A percentile compares a stretch with the other conserved stretches of the same genome.
Conservation (phyloP, 2,797 vertebrate species). For the Lacerta bilineata region DNA sequence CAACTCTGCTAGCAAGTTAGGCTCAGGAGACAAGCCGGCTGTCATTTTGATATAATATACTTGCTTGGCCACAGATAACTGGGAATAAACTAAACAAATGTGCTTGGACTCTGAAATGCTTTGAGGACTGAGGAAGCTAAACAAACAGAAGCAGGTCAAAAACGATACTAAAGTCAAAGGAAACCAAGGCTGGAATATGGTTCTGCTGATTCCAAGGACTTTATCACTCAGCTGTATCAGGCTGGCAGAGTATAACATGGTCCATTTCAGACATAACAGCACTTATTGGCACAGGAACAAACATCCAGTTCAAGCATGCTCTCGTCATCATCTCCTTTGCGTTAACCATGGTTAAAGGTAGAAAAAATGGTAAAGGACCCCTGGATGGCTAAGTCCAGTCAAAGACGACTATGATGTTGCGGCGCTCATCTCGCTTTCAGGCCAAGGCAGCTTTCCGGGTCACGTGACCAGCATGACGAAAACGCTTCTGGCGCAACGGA, state of each 20-base stretch:
- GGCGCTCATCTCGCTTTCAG: too few species aligned
- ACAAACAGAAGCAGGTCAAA: slow-evolving; percentile 55
- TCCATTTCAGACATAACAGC: neutral
- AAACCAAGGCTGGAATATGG: neutral
- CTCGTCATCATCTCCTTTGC: neutral
- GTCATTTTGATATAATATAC: slow-evolving; percentile 35
- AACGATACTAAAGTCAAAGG: slow-evolving; percentile 11
- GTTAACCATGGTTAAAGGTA: neutral
- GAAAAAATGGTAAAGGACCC: too few species aligned
- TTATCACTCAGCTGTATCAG: neutral
- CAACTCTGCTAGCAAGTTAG: neutral
- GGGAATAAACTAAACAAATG: slow-evolving; percentile 1
- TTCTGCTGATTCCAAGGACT: neutral
- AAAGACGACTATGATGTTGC: too few species aligned
- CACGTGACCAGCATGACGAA: too few species aligned
- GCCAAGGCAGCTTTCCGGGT: too few species aligned
- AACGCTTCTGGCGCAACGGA: too few species aligned
- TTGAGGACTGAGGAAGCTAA: slow-evolving; percentile 22
- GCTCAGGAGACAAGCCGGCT: neutral
- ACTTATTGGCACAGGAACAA: neutral
- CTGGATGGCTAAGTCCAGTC: too few species aligned
- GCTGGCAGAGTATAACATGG: neutral
- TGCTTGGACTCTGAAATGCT: slow-evolving; percentile 13
- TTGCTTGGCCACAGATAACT: slow-evolving; percentile 27
- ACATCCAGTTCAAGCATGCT: neutral